phyloP scores from a whole-genome alignment of 2,888 invertebrate genomes.

The Plagodis dolabraria region DNA sequence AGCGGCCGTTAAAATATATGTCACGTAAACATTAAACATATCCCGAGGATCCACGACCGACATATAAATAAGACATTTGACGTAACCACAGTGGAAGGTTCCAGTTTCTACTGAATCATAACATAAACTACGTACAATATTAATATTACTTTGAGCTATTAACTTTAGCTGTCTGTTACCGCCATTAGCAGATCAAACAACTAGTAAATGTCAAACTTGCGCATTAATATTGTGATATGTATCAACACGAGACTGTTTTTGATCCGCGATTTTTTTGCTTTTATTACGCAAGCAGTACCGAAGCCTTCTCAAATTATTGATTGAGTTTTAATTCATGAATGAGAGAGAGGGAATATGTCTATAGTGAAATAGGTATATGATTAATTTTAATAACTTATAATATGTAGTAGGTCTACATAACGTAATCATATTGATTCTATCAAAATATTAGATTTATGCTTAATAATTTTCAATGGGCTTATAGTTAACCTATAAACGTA shows the following conservation, averaged over 20 bases:
- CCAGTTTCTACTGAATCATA: slow-evolving; percentile 16
- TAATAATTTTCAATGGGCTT: too few relatives aligned
- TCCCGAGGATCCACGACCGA: slow-evolving; percentile 8
- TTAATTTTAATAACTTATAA: too few relatives aligned
- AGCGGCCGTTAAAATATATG: slow-evolving; percentile 22
- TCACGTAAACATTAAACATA: slow-evolving; percentile 16
- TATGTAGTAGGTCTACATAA: too few relatives aligned
- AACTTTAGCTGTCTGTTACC: slow-evolving; percentile 14
- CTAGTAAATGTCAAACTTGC: slow-evolving; percentile 20
- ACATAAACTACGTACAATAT: slow-evolving; percentile 21
- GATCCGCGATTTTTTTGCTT: slow-evolving; percentile 3
- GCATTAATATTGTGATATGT: slow-evolving; percentile 16
- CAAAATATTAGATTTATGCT: too few relatives aligned
- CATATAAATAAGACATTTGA: slow-evolving; percentile 23
- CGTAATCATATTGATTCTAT: too few relatives aligned
- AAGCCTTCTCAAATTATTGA: too few relatives aligned
- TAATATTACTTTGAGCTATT: slow-evolving; percentile 18
- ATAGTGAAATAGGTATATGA: too few relatives aligned
- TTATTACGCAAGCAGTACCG: background rate
- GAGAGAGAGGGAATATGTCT: background rate
- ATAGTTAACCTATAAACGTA: too few relatives aligned
- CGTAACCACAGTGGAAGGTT: slow-evolving; percentile 10
- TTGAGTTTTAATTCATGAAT: too few relatives aligned
- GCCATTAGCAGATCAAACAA: slow-evolving; percentile 24
- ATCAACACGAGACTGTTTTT: slow-evolving; percentile 5